Evolutionary conservation across 1,140 invertebrate species (phyloP).

Genomic region (Plodia interpunctella): DNA sequence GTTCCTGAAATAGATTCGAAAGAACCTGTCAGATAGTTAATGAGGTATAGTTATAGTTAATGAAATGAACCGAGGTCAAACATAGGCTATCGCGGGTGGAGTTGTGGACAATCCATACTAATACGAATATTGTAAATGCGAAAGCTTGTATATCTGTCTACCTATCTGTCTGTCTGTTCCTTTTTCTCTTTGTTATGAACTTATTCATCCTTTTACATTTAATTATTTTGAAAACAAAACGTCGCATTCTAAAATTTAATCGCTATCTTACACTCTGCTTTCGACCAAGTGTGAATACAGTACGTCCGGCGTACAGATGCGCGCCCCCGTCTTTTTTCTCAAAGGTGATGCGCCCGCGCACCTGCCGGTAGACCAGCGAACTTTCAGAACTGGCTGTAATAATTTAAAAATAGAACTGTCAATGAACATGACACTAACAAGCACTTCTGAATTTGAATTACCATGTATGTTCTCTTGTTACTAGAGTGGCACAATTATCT

Average conservation of each 20-base stretch:
- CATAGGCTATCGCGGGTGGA: too few relatives aligned
- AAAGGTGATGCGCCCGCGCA: constrained; percentile 55
- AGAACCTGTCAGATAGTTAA: too few relatives aligned
- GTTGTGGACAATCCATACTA: too few relatives aligned
- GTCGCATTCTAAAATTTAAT: not conserved
- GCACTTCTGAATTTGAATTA: constrained; percentile 11
- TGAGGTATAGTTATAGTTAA: too few relatives aligned
- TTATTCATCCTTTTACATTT: too few relatives aligned
- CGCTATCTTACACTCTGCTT: not conserved
- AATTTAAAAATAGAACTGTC: too few relatives aligned
- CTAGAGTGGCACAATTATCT: not conserved
- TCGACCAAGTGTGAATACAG: not conserved
- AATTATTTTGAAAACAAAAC: not conserved
- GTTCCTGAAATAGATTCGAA: too few relatives aligned
- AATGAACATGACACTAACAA: not conserved
- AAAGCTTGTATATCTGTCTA: too few relatives aligned
- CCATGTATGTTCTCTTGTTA: not conserved
- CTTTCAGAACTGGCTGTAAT: constrained; percentile 7
- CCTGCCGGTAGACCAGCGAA: constrained; percentile 45
- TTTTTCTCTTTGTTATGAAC: too few relatives aligned
- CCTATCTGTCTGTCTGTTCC: too few relatives aligned
- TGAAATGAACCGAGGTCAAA: too few relatives aligned
- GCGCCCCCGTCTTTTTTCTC: constrained; percentile 40
- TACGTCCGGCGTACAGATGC: not conserved
- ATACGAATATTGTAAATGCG: too few relatives aligned